A percentile compares a stretch with the other conserved stretches of the same genome.
Evolutionary conservation across 2,797 vertebrate genomes (phyloP).

Genomic region (Etheostoma perlongum): DNA sequence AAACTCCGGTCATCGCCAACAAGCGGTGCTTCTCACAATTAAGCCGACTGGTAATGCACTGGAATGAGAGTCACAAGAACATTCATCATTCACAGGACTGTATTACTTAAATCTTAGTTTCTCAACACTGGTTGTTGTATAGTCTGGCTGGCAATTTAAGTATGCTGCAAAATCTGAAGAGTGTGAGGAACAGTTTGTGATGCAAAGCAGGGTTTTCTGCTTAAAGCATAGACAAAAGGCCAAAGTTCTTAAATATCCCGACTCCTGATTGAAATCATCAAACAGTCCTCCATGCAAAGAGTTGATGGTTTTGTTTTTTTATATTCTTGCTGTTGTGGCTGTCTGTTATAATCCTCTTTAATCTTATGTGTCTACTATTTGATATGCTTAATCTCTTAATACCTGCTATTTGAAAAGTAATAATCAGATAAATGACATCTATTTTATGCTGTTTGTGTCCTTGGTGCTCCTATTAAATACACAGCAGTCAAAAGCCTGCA

Average conservation of each 20-base stretch:
- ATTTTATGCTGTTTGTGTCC: slow-evolving; percentile 11
- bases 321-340: background rate
- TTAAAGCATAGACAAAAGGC: slow-evolving; percentile 1
- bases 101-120: slow-evolving; percentile 16
- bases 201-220: background rate
- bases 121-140: slow-evolving; percentile 14
- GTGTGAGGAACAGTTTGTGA: slow-evolving; percentile 13
- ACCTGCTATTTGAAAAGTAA: background rate
- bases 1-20: slow-evolving; percentile 50
- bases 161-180: background rate
- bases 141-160: slow-evolving; percentile 9
- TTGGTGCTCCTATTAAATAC: slow-evolving; percentile 3
- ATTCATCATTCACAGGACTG: slow-evolving; percentile 24
- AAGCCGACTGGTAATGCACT: slow-evolving; percentile 29
- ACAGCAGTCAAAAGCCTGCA: slow-evolving; percentile 10
- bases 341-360: background rate
- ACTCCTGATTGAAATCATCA: slow-evolving; percentile 1
- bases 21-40: slow-evolving; percentile 49
- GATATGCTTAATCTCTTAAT: background rate
- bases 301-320: background rate
- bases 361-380: background rate
- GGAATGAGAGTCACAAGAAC: slow-evolving; percentile 35
- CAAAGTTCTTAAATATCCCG: background rate
- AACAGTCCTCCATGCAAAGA: slow-evolving; percentile 1
- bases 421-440: background rate